Conservation (phyloP, 2,797 vertebrate species). For the Acrossocheilus wenchowensis region DNA sequence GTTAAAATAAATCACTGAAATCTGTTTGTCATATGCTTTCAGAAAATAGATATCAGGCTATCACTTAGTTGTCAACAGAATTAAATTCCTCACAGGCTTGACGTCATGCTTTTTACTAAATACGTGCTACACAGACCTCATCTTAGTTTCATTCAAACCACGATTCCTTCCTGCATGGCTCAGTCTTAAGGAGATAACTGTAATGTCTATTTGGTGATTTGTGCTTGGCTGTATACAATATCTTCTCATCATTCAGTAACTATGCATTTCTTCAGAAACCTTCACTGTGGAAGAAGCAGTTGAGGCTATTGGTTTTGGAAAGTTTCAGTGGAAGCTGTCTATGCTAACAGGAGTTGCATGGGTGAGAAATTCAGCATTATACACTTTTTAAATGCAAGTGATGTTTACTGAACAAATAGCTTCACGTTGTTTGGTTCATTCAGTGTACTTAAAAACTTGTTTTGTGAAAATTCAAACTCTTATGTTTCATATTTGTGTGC, state of each 20-base stretch:
- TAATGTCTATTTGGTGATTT: neutral
- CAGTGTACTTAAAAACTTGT: neutral
- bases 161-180: neutral
- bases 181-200: neutral
- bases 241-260: neutral
- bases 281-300: slow-evolving; percentile 99
- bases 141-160: neutral
- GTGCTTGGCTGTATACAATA: neutral
- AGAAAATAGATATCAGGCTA: neutral
- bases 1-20: neutral
- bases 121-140: neutral
- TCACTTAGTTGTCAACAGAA: neutral
- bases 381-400: neutral
- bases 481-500: slow-evolving; percentile 33
- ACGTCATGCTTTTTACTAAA: neutral
- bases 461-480: neutral
- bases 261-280: slow-evolving; percentile 82
- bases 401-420: neutral
- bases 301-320: slow-evolving; percentile 97
- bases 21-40: neutral
- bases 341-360: slow-evolving; percentile 94
- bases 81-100: neutral
- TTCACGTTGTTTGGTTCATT: neutral
- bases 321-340: slow-evolving; percentile 97
- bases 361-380: slow-evolving; percentile 78